Percentiles rank a stretch among this genome's conserved stretches.
Conservation (phyloP, 1,140 invertebrate species). For the Drosophila suzukii region DNA sequence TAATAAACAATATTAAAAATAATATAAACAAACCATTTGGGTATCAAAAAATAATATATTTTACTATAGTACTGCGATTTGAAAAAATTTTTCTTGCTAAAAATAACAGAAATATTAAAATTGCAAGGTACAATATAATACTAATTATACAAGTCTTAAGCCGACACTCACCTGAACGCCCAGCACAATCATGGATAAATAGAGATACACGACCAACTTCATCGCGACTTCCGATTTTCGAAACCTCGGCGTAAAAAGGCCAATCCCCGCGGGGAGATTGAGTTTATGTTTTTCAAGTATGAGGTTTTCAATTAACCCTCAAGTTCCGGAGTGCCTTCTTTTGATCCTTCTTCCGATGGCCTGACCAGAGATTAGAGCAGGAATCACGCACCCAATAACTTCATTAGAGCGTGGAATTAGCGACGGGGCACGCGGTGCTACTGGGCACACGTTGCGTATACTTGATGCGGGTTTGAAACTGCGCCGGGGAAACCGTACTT, state of each 20-base stretch:
- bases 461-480: conserved; percentile 32
- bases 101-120: no score
- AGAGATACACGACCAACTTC: conserved; percentile 73
- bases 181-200: conserved; percentile 75
- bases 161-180: conserved; percentile 75
- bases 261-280: conserved; percentile 25
- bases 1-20: no score
- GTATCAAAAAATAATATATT: no score
- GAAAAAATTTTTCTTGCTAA: no score
- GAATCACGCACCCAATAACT: conserved; percentile 64
- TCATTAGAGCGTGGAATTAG: conserved; percentile 61
- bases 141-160: neutral
- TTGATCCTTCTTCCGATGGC: conserved; percentile 13
- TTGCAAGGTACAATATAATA: no score
- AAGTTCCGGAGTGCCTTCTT: conserved; percentile 18
- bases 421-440: conserved; percentile 25
- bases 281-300: conserved; percentile 5
- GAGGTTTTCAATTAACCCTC: conserved; percentile 60
- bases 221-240: conserved; percentile 37
- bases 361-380: conserved; percentile 51
- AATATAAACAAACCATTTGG: no score
- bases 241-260: conserved; percentile 38
- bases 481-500: conserved; percentile 53
- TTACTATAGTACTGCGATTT: no score
- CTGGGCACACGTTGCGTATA: conserved; percentile 39